Conservation (phyloP, 2,888 invertebrate genomes). For the Allacma fusca region DNA sequence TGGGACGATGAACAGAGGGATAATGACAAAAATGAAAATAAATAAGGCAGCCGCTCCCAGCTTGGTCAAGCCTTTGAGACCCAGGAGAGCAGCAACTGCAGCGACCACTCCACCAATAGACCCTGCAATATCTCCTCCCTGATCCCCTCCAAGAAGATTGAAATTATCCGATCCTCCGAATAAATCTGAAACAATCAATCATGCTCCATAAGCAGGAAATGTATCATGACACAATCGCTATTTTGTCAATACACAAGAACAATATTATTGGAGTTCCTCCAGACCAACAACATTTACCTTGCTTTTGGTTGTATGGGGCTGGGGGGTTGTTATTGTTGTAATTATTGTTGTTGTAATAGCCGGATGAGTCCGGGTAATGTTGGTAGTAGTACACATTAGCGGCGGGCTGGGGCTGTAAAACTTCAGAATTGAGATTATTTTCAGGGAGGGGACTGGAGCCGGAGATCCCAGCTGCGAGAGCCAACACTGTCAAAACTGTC, state of each 20-base stretch:
- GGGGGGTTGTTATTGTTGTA: too few species aligned
- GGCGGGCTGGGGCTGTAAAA: neutral
- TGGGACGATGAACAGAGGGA: conserved; percentile 22
- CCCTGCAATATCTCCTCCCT: neutral
- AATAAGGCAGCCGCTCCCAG: conserved; percentile 14
- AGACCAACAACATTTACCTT: neutral
- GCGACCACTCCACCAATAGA: conserved; percentile 11
- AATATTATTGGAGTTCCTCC: neutral
- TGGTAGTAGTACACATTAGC: conserved; percentile 9
- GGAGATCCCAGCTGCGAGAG: neutral
- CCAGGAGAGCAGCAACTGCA: conserved; percentile 25
- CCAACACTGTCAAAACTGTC: neutral
- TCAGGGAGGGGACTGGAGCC: neutral
- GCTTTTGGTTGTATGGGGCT: neutral
- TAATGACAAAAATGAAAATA: conserved; percentile 29
- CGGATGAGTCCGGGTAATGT: neutral
- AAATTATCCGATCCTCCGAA: neutral
- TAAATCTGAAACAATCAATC: neutral
- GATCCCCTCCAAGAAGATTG: neutral
- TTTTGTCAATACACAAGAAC: neutral
- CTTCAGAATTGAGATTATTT: neutral
- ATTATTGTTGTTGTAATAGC: neutral
- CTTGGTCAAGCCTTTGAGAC: conserved; percentile 35
- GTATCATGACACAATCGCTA: neutral
- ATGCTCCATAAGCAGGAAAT: too few species aligned